Evolutionary conservation across 2,797 vertebrate species (phyloP).

Genomic region (Melanotaenia pygmaea): DNA sequence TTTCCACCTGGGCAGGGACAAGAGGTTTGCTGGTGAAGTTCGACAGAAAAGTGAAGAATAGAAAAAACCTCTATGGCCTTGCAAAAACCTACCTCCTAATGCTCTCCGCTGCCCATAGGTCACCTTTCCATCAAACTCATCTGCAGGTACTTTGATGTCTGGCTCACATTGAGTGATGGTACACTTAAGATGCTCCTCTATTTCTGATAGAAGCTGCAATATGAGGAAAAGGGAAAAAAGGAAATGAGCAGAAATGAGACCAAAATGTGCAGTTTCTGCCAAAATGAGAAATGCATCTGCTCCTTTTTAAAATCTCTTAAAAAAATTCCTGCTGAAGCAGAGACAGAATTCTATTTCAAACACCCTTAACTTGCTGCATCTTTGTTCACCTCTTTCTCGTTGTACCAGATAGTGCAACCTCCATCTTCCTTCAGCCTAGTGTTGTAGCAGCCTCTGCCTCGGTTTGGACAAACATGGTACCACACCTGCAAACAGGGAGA

Average conservation of each 20-base stretch:
- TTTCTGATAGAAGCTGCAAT: constrained; percentile 90
- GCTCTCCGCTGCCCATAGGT: constrained; percentile 91
- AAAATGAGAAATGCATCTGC: constrained; percentile 20
- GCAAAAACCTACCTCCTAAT: constrained; percentile 82
- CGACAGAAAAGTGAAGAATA: neutral
- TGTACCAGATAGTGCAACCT: constrained; percentile 99
- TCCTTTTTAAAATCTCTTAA: constrained; percentile 15
- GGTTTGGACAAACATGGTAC: constrained; percentile 95
- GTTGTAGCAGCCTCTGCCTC: constrained; percentile 95
- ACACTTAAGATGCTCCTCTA: constrained; percentile 97
- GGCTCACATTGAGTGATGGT: constrained; percentile 96
- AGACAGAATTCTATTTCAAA: neutral
- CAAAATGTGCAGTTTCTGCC: neutral
- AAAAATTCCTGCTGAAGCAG: constrained; percentile 1
- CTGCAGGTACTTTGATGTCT: constrained; percentile 94
- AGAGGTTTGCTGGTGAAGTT: constrained; percentile 14
- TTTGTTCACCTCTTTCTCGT: constrained; percentile 93
- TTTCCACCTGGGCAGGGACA: constrained; percentile 83
- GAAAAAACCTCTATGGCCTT: neutral
- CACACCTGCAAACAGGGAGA: constrained; percentile 87
- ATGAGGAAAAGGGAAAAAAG: neutral
- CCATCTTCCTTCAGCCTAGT: constrained; percentile 95
- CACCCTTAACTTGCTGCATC: neutral
- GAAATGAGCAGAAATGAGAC: neutral
- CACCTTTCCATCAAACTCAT: constrained; percentile 98